Evolutionary conservation across 2,888 invertebrate genomes (phyloP).

Genomic region (Kryphioiulus occultus): DNA sequence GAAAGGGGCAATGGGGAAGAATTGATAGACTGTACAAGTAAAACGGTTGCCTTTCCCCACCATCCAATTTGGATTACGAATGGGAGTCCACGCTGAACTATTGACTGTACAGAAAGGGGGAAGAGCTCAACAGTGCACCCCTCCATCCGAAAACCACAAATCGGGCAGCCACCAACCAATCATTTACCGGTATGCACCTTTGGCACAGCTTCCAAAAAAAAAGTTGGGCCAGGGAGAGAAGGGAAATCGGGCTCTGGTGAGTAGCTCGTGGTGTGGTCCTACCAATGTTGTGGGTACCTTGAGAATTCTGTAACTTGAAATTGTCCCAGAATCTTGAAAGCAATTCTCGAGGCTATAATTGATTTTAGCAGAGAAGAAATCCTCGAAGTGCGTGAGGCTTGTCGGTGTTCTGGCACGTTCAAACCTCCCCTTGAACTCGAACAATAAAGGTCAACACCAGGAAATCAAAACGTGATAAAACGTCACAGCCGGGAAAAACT

Average conservation of each 20-base stretch:
- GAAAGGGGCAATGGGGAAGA: not conserved
- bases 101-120: constrained; percentile 25
- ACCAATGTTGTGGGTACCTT: not conserved
- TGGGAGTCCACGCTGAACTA: constrained; percentile 35
- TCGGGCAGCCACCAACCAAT: not conserved
- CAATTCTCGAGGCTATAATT: too few species aligned
- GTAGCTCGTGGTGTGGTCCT: not conserved
- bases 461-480: too few species aligned
- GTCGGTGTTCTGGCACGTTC: too few species aligned
- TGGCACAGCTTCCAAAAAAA: not conserved
- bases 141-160: not conserved
- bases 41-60: constrained; percentile 17
- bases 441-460: too few species aligned
- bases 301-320: too few species aligned
- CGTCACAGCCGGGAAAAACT: too few species aligned
- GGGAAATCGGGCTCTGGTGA: not conserved
- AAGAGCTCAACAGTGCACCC: not conserved
- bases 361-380: too few species aligned
- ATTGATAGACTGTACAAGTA: not conserved
- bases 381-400: too few species aligned
- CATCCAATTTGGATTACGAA: constrained; percentile 31
- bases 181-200: not conserved
- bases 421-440: too few species aligned
- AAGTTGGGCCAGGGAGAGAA: not conserved
- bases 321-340: too few species aligned